These are phyloP conservation scores for Ophion slaviceki DNA, from an alignment of 2,888 invertebrate species.

Conservation along the genomic window DNA sequence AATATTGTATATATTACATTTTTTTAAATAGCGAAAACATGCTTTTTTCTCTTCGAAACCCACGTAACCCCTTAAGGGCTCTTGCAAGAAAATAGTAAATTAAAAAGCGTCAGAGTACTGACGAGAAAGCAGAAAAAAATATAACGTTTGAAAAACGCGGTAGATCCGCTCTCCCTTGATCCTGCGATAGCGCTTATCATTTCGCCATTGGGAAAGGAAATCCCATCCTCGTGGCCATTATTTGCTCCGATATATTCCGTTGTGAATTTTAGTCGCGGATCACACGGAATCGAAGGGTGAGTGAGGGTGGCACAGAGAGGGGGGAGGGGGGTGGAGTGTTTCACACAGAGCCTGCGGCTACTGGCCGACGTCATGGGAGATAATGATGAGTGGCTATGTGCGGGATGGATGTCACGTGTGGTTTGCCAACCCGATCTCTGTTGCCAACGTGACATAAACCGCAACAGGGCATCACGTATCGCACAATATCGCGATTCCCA, in stretches of 20 bases:
- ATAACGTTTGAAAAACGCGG: background rate
- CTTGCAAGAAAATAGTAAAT: too few species aligned
- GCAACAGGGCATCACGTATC: constrained; percentile 45
- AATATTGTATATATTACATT: too few species aligned
- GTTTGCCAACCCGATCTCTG: constrained; percentile 53
- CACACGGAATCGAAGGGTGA: constrained; percentile 1
- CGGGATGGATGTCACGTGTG: constrained; percentile 56
- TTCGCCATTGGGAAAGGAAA: constrained; percentile 13
- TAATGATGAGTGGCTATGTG: constrained; percentile 55
- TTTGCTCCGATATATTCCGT: constrained; percentile 26
- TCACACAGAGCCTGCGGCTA: constrained; percentile 42
- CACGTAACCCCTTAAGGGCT: too few species aligned
- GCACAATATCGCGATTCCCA: constrained; percentile 30
- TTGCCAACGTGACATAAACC: constrained; percentile 48
- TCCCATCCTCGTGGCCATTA: constrained; percentile 41
- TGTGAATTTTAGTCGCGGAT: constrained; percentile 30
- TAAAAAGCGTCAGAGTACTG: too few species aligned
- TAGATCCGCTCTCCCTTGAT: background rate
- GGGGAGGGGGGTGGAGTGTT: background rate
- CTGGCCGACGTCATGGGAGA: constrained; percentile 32
- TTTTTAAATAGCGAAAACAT: too few species aligned
- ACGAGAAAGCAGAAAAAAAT: background rate
- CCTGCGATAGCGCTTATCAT: constrained; percentile 28
- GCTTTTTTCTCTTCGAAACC: too few species aligned
- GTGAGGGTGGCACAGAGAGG: background rate